Conservation (phyloP, 2,113 vertebrate genomes). For the Colius striatus region DNA sequence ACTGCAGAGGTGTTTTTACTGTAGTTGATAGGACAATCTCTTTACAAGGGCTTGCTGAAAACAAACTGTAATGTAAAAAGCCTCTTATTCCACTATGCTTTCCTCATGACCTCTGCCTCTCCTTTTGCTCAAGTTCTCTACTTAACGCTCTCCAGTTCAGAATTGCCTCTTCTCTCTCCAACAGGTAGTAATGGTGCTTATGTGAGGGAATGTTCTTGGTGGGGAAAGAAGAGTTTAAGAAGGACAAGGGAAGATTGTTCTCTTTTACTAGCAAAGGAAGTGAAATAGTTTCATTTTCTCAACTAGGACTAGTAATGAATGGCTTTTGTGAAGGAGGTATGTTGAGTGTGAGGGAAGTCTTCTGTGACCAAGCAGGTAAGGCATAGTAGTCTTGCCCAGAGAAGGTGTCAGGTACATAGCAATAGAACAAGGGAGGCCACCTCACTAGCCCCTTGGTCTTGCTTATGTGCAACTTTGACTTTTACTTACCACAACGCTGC, state of each 20-base stretch:
- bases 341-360: not conserved
- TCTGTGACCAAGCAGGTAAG: not conserved
- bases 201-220: not conserved
- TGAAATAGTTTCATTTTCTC: not conserved
- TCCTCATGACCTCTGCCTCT: not conserved
- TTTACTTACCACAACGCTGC: not conserved
- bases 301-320: not conserved
- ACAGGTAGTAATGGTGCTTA: not conserved
- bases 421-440: not conserved
- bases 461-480: not conserved
- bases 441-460: not conserved
- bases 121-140: not conserved
- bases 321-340: not conserved
- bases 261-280: not conserved
- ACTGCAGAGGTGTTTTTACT: not conserved
- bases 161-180: not conserved
- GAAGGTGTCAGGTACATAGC: not conserved
- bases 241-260: not conserved
- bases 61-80: not conserved
- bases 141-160: not conserved
- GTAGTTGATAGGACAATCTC: not conserved
- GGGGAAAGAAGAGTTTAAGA: not conserved
- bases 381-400: not conserved
- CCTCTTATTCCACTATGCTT: not conserved
- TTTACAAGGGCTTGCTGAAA: not conserved